phyloP scores from a whole-genome alignment of 2,797 vertebrate species.

The Taenioides sp. region DNA sequence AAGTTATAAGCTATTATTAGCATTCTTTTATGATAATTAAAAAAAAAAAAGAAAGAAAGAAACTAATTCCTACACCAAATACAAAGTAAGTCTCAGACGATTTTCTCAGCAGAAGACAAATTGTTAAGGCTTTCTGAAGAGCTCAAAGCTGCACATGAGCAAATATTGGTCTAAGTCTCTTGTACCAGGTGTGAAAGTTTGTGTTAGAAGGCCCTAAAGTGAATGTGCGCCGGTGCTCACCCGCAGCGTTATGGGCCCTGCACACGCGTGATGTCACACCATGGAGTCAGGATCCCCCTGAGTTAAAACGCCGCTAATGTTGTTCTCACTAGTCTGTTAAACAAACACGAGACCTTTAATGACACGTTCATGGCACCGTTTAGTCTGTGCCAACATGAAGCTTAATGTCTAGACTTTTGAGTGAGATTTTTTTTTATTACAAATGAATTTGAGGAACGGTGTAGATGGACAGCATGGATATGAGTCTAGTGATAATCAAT shows the following conservation, averaged over 20 bases:
- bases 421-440: constrained; percentile 7
- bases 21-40: no score
- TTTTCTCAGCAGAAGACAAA: not conserved
- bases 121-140: not conserved
- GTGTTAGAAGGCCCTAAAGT: constrained; percentile 1
- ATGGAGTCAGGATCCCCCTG: constrained; percentile 58
- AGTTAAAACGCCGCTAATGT: constrained; percentile 64
- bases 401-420: constrained; percentile 42
- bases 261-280: constrained; percentile 55
- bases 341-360: constrained; percentile 72
- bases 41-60: not conserved
- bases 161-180: not conserved
- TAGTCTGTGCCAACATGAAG: constrained; percentile 32
- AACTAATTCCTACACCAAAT: not conserved
- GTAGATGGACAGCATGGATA: not conserved
- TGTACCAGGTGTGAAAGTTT: constrained; percentile 1
- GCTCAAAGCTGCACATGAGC: not conserved
- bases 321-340: constrained; percentile 72
- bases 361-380: constrained; percentile 49
- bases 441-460: not conserved
- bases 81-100: not conserved
- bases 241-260: constrained; percentile 23
- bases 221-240: constrained; percentile 4
- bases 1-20: no score
- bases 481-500: not conserved